phyloP scores from a whole-genome alignment of 2,888 invertebrate genomes.

The Campaea margaritaria region DNA sequence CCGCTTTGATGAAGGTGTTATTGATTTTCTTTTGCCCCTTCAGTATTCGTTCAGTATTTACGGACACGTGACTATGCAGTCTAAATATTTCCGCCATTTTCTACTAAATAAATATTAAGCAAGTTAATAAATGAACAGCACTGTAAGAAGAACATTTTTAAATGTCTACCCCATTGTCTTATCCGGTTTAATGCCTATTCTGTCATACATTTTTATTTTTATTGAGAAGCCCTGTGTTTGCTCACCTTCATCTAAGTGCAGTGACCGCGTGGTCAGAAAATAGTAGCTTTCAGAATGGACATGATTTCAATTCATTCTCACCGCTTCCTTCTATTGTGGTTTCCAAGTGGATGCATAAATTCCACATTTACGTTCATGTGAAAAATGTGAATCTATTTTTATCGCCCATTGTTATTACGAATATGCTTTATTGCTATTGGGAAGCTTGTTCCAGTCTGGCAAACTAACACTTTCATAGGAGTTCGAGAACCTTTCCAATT shows the following conservation, averaged over 20 bases:
- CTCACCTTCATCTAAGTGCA: slow-evolving; percentile 33
- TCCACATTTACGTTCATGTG: slow-evolving; percentile 51
- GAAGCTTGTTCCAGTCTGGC: slow-evolving; percentile 30
- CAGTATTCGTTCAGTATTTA: too few relatives aligned
- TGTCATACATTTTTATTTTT: too few relatives aligned
- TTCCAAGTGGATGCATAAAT: slow-evolving; percentile 56
- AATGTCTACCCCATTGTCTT: too few relatives aligned
- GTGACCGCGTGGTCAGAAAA: slow-evolving; percentile 42
- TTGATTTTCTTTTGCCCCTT: too few relatives aligned
- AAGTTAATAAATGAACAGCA: too few relatives aligned
- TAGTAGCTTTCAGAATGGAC: slow-evolving; percentile 45
- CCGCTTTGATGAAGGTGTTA: too few relatives aligned
- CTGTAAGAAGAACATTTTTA: too few relatives aligned
- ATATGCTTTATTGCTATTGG: slow-evolving; percentile 37
- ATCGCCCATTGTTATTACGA: slow-evolving; percentile 38
- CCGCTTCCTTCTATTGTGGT: slow-evolving; percentile 64
- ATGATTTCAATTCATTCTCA: slow-evolving; percentile 63
- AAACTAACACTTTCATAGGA: slow-evolving; percentile 9
- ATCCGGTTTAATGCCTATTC: too few relatives aligned
- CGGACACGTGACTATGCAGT: neutral
- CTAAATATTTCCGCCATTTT: neutral
- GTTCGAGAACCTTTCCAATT: neutral
- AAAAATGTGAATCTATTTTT: slow-evolving; percentile 52
- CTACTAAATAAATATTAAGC: too few relatives aligned
- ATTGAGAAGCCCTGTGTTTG: neutral